These are phyloP conservation scores for Galerucella calmariensis DNA, from an alignment of 2,888 invertebrate genomes.

Conservation along the genomic window DNA sequence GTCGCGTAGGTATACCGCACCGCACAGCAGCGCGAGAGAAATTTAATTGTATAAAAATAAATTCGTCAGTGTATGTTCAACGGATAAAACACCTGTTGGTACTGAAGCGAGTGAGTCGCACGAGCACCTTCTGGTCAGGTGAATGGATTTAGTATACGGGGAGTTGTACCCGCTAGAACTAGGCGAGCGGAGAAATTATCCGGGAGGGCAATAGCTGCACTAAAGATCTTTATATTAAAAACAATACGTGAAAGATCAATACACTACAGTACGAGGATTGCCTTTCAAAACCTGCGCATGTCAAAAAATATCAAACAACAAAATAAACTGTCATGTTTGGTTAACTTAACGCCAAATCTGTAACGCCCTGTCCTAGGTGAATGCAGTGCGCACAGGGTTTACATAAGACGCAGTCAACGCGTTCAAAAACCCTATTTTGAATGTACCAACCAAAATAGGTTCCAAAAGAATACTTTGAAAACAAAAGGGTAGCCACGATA, in stretches of 20 bases:
- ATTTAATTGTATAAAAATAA: constrained; percentile 1
- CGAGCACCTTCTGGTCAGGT: constrained; percentile 44
- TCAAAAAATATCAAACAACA: too few relatives aligned
- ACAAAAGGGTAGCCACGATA: too few relatives aligned
- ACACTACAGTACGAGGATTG: too few relatives aligned
- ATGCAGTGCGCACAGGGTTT: too few relatives aligned
- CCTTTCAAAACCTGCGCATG: too few relatives aligned
- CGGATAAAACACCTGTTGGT: constrained; percentile 46
- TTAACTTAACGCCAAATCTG: too few relatives aligned
- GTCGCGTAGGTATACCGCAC: neutral
- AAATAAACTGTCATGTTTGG: too few relatives aligned
- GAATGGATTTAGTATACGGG: constrained; percentile 41
- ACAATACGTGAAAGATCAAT: neutral
- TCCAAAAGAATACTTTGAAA: too few relatives aligned
- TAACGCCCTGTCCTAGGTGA: too few relatives aligned
- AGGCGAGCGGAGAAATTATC: constrained; percentile 33
- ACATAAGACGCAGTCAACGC: too few relatives aligned
- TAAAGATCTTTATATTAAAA: neutral
- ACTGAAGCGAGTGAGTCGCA: constrained; percentile 41
- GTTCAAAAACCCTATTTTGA: too few relatives aligned
- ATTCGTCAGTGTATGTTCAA: constrained; percentile 26
- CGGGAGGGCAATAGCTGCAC: constrained; percentile 8
- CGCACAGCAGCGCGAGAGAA: constrained; percentile 1
- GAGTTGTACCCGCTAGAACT: constrained; percentile 33
- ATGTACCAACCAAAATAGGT: too few relatives aligned